Evolutionary conservation across 2,797 vertebrate species (phyloP).

Genomic region (Aplochiton taeniatus): DNA sequence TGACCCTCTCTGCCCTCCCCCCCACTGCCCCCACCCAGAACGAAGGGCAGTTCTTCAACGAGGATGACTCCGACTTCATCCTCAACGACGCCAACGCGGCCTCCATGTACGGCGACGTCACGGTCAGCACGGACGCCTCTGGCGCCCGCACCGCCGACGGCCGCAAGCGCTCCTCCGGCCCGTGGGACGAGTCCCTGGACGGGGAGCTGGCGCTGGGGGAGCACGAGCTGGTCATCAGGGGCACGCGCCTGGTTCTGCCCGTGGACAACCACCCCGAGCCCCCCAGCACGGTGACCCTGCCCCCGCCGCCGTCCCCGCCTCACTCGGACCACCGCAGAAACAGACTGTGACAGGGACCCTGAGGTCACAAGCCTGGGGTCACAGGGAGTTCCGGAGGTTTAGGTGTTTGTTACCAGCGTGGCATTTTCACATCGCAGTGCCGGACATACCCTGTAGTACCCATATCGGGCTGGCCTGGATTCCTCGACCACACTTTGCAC

Average conservation of each 20-base stretch:
- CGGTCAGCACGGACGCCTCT: constrained; percentile 80
- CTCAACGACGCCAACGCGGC: constrained; percentile 86
- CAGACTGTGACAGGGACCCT: constrained; percentile 57
- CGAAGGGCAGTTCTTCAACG: constrained; percentile 82
- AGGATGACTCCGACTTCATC: constrained; percentile 91
- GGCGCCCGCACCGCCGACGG: constrained; percentile 57
- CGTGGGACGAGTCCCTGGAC: constrained; percentile 80
- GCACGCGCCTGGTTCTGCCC: constrained; percentile 88
- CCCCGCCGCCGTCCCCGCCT: constrained; percentile 65
- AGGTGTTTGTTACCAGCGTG: neutral
- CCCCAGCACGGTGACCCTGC: constrained; percentile 66
- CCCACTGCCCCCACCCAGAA: constrained; percentile 69
- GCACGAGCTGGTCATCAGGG: constrained; percentile 86
- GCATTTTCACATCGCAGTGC: too few species aligned
- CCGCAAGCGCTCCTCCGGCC: constrained; percentile 61
- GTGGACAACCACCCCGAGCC: constrained; percentile 85
- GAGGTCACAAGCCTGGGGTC: too few species aligned
- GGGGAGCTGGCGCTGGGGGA: constrained; percentile 82
- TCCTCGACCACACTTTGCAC: too few species aligned
- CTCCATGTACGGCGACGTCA: constrained; percentile 88
- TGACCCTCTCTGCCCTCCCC: neutral
- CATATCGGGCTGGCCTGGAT: too few species aligned
- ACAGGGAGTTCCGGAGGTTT: neutral
- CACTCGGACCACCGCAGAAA: constrained; percentile 70
- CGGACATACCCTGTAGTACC: too few species aligned